These are phyloP conservation scores for Nanorana parkeri DNA, from an alignment of 2,113 vertebrate species.

Conservation along the genomic window DNA sequence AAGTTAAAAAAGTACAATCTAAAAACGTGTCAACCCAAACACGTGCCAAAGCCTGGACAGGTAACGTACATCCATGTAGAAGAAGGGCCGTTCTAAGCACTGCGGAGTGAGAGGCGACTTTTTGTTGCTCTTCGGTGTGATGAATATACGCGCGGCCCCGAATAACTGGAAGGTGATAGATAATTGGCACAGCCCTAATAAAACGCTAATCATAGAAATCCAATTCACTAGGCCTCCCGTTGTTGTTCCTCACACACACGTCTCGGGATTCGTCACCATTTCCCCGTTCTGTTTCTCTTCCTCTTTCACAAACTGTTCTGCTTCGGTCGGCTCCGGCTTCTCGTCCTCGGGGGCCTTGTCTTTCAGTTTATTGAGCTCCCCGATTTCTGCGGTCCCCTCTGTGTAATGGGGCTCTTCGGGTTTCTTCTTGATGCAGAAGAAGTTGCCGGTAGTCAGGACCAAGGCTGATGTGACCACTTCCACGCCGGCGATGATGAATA, in stretches of 20 bases:
- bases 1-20: background rate
- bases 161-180: constrained; percentile 1
- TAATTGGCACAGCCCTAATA: constrained; percentile 49
- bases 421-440: constrained; percentile 80
- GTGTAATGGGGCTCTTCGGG: constrained; percentile 63
- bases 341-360: constrained; percentile 61
- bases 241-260: constrained; percentile 72
- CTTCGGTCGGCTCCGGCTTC: constrained; percentile 70
- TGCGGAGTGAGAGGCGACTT: background rate
- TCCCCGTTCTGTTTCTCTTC: constrained; percentile 72
- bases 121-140: background rate
- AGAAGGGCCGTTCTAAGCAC: background rate
- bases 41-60: background rate
- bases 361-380: constrained; percentile 66
- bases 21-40: background rate
- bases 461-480: constrained; percentile 84
- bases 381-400: constrained; percentile 66
- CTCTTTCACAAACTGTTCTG: constrained; percentile 76
- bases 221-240: background rate
- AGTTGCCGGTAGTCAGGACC: constrained; percentile 80
- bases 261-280: constrained; percentile 75
- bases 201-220: constrained; percentile 9
- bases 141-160: background rate
- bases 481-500: constrained; percentile 88
- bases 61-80: background rate